Conservation (phyloP, 2,113 vertebrate genomes). For the Theristicus caerulescens region DNA sequence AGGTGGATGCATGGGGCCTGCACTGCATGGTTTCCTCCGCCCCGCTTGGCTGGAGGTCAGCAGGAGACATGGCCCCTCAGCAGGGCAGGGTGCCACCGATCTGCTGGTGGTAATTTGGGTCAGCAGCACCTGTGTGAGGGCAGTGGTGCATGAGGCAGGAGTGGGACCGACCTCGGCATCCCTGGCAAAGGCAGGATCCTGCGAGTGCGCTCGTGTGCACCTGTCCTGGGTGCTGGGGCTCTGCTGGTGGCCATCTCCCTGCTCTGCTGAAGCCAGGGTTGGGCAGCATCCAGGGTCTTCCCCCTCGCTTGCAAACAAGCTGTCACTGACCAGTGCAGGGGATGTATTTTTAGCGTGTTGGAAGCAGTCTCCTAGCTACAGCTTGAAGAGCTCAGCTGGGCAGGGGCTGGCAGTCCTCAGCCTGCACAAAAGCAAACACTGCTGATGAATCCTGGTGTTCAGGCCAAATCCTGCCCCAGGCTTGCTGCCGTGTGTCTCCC, state of each 20-base stretch:
- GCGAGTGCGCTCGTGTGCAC: fast-evolving
- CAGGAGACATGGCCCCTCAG: neutral
- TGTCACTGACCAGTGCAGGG: neutral
- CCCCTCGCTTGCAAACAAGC: neutral
- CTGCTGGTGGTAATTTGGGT: neutral
- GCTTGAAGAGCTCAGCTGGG: conserved; percentile 10
- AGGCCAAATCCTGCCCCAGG: neutral
- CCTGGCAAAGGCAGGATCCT: fast-evolving
- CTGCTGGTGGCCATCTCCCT: neutral
- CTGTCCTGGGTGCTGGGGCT: neutral
- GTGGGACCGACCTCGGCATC: fast-evolving
- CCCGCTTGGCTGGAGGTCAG: neutral
- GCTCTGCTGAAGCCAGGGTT: neutral
- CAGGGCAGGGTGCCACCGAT: fast-evolving
- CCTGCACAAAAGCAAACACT: neutral
- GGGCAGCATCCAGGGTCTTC: neutral
- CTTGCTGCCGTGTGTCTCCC: neutral
- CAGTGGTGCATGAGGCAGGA: fast-evolving
- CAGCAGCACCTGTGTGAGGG: neutral
- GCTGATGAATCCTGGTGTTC: neutral
- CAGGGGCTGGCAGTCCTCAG: conserved; percentile 28
- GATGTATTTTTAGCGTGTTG: conserved; percentile 18
- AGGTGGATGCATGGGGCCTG: neutral
- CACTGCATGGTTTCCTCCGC: fast-evolving
- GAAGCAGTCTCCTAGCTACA: conserved; percentile 57